Evolutionary conservation across 2,888 invertebrate species (phyloP).

Genomic region (Baronia brevicornis): DNA sequence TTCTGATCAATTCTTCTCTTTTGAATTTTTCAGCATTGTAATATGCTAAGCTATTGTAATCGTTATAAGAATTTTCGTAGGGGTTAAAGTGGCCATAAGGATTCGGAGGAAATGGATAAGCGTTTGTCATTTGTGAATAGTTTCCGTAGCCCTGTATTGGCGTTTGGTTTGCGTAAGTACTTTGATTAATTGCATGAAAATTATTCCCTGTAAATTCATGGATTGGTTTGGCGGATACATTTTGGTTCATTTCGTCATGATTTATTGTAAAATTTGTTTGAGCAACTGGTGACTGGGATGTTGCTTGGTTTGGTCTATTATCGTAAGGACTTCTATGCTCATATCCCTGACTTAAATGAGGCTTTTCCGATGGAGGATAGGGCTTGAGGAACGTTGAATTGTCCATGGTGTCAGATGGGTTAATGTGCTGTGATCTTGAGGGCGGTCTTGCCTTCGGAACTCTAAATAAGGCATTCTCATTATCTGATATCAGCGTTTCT

Average conservation of each 20-base stretch:
- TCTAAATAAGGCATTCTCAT: conserved; percentile 75
- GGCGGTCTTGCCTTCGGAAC: conserved; percentile 80
- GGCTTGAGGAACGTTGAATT: conserved; percentile 78
- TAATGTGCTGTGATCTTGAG: conserved; percentile 72
- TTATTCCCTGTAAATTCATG: conserved; percentile 57
- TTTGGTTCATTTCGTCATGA: conserved; percentile 46
- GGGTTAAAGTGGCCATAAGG: conserved; percentile 71
- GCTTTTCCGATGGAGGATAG: conserved; percentile 74
- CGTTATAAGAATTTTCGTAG: conserved; percentile 69
- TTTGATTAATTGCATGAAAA: conserved; percentile 59
- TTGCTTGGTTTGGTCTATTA: conserved; percentile 36
- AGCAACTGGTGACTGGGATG: conserved; percentile 39
- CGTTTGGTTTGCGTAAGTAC: conserved; percentile 51
- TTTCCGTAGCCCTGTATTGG: conserved; percentile 64
- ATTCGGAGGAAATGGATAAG: conserved; percentile 59
- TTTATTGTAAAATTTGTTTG: conserved; percentile 61
- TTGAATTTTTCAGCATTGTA: conserved; percentile 73
- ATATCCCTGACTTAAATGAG: conserved; percentile 54
- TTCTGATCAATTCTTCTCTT: conserved; percentile 67
- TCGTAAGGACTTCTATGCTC: conserved; percentile 66
- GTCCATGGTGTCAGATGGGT: conserved; percentile 61
- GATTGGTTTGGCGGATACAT: conserved; percentile 38
- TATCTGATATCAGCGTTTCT: conserved; percentile 47
- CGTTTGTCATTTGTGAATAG: conserved; percentile 63
- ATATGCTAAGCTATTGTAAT: conserved; percentile 69